Base-by-base conservation (phyloP, 1,140 invertebrate species). In the Cecropterus lyciades region DNA sequence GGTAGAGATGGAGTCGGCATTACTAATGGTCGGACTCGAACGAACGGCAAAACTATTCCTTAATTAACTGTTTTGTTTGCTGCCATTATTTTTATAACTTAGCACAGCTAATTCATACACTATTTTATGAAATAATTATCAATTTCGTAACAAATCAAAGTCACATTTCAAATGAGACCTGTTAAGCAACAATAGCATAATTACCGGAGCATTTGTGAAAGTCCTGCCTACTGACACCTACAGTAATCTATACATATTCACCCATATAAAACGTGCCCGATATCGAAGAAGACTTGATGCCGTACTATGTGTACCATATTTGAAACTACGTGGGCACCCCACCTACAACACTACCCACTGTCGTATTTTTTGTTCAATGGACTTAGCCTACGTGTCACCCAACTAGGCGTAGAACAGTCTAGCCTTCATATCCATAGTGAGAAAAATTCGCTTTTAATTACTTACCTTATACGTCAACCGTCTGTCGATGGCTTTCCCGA, bases 281-380 rank as follows among this genome's bases (percentile, higher is more conserved):
- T 84, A 80, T 79, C 68, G 74, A 82, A 80, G 78, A 87, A 70
- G 82, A 79, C 74, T 71, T 75, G 68, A 72, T 77, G 74, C 73
- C 75, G 72, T 85, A 82, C 76, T 83, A 87, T 83, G 85, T 84
- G 82, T 80, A 89, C 87, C 73, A 83, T 77, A 80, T 80, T 81
- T 75, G 57, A 71, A 72, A 73, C 70, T 77, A 87, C 85, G 85
- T 89, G 83, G 87, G 87, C 79, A 73, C 67, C 70, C 80, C 81
- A 85, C 85, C 84, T 81, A 88, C 85, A 74, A 70, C 17, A 63
- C 80, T 77, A 72, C 88, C 88, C 84, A 89, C 86, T 79, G 71
- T 67, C 72, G 72, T 84, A 84, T 82, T 84, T 85, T 86, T 87
- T 43, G 69, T 74, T 80, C 77, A 83, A 80, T 82, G 75, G 73